Base-by-base conservation (phyloP, 2,888 invertebrate species). In the Leptinotarsa juncta region DNA sequence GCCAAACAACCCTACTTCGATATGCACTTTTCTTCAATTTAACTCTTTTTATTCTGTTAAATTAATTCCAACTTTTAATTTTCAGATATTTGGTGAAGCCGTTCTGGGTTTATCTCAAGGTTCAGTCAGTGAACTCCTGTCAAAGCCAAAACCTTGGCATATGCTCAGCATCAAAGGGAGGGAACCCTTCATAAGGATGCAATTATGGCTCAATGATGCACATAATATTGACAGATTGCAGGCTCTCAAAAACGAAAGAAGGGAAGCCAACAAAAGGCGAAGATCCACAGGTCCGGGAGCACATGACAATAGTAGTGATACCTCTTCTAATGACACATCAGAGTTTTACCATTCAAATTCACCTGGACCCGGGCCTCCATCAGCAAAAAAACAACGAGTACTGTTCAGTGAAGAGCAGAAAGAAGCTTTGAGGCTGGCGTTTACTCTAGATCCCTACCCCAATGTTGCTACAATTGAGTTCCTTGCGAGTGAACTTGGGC, bases 81-180 rank as follows among this genome's bases (percentile, higher is more conserved):
- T 88, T 15, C 87, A 92, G 91, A 96, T 97, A 78, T 99, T 99
- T 85, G 99, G 99, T 14, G 99, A 99, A 89, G 97, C 97, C 0
- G 98, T 99, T 4, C 90, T 99, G 16, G 98, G 98, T 0, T 90
- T 99, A 48, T 97, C 97, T 0, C 98, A 99, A 88, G 98, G 97
- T 15, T 97, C 98, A 3, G 98, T 98, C 15, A 98, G 97, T 84
- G 99, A 99, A 88, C 90, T 99, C 77, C 91, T 99, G 10, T 97
- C 98, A 77, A 98, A 98, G 87, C 99, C 99, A 4, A 99, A 99
- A 85, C 98, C 98, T 0, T 99, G 99, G 98, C 97, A 97, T 86
- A 97, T 98, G 97, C 91, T 99, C 71, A 98, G 97, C 86, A 97
- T 98, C 86, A 98, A 98, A 87, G 99, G 99, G 0, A 91, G 98